phyloP scores from a whole-genome alignment of 2,888 invertebrate species.

The Philhelius pedissequus region DNA sequence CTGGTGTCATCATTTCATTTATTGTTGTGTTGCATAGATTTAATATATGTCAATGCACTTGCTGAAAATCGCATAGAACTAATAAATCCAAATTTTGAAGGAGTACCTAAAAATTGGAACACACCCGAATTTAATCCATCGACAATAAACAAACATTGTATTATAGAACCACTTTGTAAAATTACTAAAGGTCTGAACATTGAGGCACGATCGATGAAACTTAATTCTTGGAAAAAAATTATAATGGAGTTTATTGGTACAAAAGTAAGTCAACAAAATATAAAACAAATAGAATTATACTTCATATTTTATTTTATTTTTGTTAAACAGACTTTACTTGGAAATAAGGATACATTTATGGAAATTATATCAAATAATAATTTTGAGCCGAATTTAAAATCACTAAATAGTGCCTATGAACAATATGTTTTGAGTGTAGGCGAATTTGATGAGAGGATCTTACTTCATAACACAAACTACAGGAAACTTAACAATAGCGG shows the following conservation, averaged over 20 bases:
- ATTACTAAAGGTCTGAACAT: conserved; percentile 89
- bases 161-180: conserved; percentile 89
- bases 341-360: conserved; percentile 84
- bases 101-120: conserved; percentile 86
- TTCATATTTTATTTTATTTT: conserved; percentile 1
- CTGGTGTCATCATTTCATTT: conserved; percentile 96
- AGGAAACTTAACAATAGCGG: conserved; percentile 44
- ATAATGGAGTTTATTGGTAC: conserved; percentile 81
- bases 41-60: conserved; percentile 92
- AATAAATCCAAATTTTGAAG: conserved; percentile 90
- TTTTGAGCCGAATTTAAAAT: conserved; percentile 92
- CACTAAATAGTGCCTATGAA: conserved; percentile 92
- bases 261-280: conserved; percentile 71
- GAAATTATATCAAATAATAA: conserved; percentile 88
- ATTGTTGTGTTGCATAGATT: conserved; percentile 93
- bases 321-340: conserved; percentile 83
- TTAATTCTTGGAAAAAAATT: conserved; percentile 90
- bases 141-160: conserved; percentile 85
- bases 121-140: conserved; percentile 79
- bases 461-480: conserved; percentile 84
- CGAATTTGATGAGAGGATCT: conserved; percentile 97
- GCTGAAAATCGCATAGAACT: conserved; percentile 89
- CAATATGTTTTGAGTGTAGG: conserved; percentile 93
- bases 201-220: conserved; percentile 94
- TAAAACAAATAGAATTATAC: not conserved